Conservation (phyloP, 2,888 invertebrate genomes). For the Tetheella fluctuosa region DNA sequence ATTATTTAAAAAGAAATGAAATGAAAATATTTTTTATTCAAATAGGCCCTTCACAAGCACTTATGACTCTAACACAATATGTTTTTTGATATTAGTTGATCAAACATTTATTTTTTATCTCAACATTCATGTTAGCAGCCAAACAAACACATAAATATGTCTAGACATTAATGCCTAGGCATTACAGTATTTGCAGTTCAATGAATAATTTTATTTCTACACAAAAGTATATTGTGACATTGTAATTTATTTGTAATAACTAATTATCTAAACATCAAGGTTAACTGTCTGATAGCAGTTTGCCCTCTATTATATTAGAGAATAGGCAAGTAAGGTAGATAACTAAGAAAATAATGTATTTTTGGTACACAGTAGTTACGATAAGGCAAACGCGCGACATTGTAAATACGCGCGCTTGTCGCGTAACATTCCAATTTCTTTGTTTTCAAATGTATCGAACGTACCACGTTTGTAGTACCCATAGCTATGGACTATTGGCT, state of each 20-base stretch:
- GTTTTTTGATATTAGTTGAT: too few species aligned
- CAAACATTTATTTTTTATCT: background rate
- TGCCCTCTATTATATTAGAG: constrained; percentile 1
- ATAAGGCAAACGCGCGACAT: background rate
- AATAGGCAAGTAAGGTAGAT: background rate
- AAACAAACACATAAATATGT: background rate
- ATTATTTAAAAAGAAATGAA: too few species aligned
- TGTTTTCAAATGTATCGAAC: background rate
- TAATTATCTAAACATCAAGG: constrained; percentile 4
- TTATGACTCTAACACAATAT: too few species aligned
- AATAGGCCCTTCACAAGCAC: too few species aligned
- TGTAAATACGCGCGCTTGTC: background rate
- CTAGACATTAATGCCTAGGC: too few species aligned
- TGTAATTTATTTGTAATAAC: background rate
- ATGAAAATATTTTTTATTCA: too few species aligned
- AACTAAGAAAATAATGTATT: background rate
- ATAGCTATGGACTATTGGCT: background rate
- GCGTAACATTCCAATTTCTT: background rate
- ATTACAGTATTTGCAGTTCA: background rate
- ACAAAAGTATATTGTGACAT: background rate
- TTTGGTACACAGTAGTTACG: background rate
- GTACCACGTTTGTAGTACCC: background rate
- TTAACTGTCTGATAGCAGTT: constrained; percentile 3
- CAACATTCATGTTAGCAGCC: background rate
- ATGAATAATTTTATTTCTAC: background rate